Evolutionary conservation across 2,113 vertebrate genomes (phyloP).

Genomic region (Chaetorhynchus papuensis): DNA sequence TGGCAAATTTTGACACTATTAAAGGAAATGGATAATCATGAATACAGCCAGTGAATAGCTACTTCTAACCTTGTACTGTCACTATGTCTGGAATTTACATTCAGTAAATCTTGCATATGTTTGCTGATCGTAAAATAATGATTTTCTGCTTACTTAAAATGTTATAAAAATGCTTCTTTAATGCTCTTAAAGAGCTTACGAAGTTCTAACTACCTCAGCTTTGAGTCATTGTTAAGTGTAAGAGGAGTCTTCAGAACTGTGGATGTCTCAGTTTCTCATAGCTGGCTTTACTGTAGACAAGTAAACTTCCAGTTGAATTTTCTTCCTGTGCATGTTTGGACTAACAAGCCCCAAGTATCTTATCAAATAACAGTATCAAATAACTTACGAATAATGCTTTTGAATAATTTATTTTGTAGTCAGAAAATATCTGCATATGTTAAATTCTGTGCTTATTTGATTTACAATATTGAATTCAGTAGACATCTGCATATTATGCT

Average conservation of each 20-base stretch:
- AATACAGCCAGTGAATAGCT: not conserved
- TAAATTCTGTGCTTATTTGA: not conserved
- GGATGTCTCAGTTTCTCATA: not conserved
- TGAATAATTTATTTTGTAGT: slow-evolving; percentile 1
- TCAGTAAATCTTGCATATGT: not conserved
- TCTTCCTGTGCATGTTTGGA: not conserved
- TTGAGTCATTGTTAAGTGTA: not conserved
- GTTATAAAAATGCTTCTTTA: not conserved
- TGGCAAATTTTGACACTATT: not conserved
- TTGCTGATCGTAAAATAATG: not conserved
- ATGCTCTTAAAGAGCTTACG: not conserved
- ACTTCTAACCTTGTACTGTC: not conserved
- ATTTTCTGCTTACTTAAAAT: not conserved
- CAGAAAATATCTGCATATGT: not conserved
- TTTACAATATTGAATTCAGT: not conserved
- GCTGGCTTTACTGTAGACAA: not conserved
- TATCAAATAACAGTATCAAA: not conserved
- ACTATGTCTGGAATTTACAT: not conserved
- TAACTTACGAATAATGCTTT: not conserved
- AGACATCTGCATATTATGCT: not conserved
- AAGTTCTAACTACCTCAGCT: not conserved
- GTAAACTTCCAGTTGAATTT: not conserved
- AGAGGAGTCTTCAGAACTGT: not conserved
- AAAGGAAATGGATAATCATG: not conserved
- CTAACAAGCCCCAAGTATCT: not conserved